Percentiles rank a stretch among this genome's conserved stretches.
Conservation (phyloP, 2,113 vertebrate genomes). For the Genyomyrus donnyi region DNA sequence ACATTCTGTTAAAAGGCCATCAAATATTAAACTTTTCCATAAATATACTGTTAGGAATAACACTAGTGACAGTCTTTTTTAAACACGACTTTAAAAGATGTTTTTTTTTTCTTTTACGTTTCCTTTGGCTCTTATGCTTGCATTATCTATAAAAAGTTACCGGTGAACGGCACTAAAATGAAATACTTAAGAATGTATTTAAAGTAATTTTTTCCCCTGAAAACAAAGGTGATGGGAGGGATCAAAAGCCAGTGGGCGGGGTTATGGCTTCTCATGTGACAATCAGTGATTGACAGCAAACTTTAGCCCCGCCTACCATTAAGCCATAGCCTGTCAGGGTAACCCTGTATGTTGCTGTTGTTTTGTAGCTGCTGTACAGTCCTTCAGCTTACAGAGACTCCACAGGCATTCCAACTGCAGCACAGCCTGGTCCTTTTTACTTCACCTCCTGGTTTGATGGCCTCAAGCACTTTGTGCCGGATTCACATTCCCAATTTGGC, state of each 20-base stretch:
- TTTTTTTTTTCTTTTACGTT: neutral
- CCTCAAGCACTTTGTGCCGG: conserved; percentile 36
- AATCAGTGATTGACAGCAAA: neutral
- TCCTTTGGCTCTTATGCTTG: neutral
- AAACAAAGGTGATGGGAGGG: neutral
- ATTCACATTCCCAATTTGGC: conserved; percentile 55
- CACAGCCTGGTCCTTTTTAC: neutral
- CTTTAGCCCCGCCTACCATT: neutral
- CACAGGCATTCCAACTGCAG: neutral
- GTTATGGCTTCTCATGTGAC: neutral
- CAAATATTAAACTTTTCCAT: neutral
- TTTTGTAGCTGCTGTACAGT: neutral
- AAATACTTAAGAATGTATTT: neutral
- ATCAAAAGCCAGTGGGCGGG: neutral
- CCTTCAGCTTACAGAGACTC: neutral
- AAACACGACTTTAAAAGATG: neutral
- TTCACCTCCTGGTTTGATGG: neutral
- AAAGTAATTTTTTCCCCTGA: neutral
- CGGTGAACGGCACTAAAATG: neutral
- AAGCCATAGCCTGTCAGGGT: neutral
- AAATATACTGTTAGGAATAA: neutral
- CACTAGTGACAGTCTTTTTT: neutral
- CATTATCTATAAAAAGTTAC: neutral
- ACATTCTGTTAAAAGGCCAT: conserved; percentile 4
- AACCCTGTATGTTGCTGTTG: neutral